These are phyloP conservation scores for Pristionchus fissidentatus DNA, from an alignment of 2,888 invertebrate species.

Conservation along the genomic window DNA sequence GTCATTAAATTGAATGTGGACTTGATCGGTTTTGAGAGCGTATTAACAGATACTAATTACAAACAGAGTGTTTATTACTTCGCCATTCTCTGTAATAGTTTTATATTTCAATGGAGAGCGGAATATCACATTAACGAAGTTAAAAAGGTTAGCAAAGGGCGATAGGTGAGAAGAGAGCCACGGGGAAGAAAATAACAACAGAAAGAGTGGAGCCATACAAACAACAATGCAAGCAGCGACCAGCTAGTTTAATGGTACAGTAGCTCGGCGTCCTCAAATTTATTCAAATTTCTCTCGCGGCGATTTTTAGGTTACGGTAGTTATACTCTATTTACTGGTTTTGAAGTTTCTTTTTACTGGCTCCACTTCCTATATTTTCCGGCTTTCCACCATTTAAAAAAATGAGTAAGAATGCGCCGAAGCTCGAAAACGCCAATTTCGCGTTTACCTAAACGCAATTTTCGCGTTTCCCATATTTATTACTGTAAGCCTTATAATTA, in stretches of 20 bases:
- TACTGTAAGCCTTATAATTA: no score
- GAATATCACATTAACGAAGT: not conserved
- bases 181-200: not conserved
- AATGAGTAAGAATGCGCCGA: no score
- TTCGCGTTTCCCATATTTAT: no score
- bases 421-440: no score
- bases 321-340: constrained; percentile 5
- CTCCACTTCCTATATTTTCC: no score
- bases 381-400: not conserved
- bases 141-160: not conserved
- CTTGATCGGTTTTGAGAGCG: not conserved
- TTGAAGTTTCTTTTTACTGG: no score
- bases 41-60: constrained; percentile 5
- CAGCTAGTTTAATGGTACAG: constrained; percentile 43
- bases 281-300: not conserved
- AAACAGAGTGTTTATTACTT: not conserved
- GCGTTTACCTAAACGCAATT: no score
- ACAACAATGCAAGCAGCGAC: constrained; percentile 24
- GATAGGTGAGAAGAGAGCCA: constrained; percentile 24
- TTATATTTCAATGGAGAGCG: not conserved
- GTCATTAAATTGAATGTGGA: not conserved
- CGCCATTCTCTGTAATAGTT: not conserved
- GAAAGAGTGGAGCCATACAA: not conserved
- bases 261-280: constrained; percentile 18
- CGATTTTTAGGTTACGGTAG: constrained; percentile 9